These are phyloP conservation scores for Xylophagus ater DNA, from an alignment of 2,888 invertebrate genomes.

Conservation along the genomic window DNA sequence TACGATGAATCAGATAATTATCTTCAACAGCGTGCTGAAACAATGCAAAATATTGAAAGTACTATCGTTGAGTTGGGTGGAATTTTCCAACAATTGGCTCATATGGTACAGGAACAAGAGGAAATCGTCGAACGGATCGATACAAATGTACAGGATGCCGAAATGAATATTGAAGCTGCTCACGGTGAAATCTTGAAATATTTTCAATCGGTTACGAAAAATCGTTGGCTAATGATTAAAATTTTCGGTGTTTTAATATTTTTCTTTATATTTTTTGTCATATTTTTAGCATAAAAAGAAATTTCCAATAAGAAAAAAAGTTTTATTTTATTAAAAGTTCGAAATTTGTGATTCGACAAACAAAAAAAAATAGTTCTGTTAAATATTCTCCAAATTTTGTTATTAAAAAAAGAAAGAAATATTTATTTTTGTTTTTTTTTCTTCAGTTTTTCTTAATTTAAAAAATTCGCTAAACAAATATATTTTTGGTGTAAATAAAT, in stretches of 20 bases:
- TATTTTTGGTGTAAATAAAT: too few species aligned
- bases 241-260: conserved; percentile 96
- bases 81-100: conserved; percentile 90
- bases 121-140: conserved; percentile 98
- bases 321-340: too few species aligned
- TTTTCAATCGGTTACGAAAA: conserved; percentile 92
- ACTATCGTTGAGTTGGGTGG: conserved; percentile 98
- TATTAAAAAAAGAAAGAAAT: too few species aligned
- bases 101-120: conserved; percentile 77
- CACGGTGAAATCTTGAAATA: conserved; percentile 96
- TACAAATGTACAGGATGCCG: conserved; percentile 89
- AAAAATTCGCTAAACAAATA: too few species aligned
- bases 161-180: conserved; percentile 94
- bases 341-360: too few species aligned
- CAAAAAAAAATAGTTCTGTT: too few species aligned
- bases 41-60: conserved; percentile 98
- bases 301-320: too few species aligned
- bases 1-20: conserved; percentile 84
- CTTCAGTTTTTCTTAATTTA: too few species aligned
- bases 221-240: conserved; percentile 98
- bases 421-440: too few species aligned
- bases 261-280: conserved; percentile 97
- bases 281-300: conserved; percentile 75
- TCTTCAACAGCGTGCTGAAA: conserved; percentile 85
- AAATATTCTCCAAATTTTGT: too few species aligned